Conservation (phyloP, 1,140 invertebrate genomes). For the Drosophila tsacasi region DNA sequence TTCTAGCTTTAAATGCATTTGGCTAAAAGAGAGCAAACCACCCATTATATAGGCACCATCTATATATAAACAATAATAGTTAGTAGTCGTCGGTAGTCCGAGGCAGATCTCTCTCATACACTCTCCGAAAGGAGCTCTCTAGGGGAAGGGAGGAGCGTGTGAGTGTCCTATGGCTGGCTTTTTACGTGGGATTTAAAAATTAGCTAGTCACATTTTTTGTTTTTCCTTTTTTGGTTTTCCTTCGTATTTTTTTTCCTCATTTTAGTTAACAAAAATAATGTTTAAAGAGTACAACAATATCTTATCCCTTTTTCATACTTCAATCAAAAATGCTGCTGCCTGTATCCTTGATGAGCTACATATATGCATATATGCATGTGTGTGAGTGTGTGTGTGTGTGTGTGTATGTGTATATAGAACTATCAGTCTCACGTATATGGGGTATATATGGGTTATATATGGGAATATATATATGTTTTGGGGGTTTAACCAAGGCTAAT, state of each 20-base stretch:
- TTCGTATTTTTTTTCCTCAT: not conserved
- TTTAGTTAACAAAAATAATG: conserved; percentile 61
- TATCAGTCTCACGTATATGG: conserved; percentile 84
- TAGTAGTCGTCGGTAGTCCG: conserved; percentile 29
- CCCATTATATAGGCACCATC: conserved; percentile 44
- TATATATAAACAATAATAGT: conserved; percentile 22
- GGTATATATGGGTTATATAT: conserved; percentile 10
- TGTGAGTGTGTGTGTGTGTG: not conserved
- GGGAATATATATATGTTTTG: conserved; percentile 6
- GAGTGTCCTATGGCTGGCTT: conserved; percentile 1
- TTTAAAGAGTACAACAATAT: conserved; percentile 40
- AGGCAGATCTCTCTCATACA: conserved; percentile 3
- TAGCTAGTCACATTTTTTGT: conserved; percentile 59
- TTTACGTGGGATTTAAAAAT: conserved; percentile 50
- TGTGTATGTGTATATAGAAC: conserved; percentile 69
- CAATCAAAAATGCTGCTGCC: conserved; percentile 14
- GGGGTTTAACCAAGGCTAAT: conserved; percentile 40
- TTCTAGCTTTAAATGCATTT: conserved; percentile 31
- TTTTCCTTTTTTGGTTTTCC: not conserved
- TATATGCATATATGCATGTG: conserved; percentile 23
- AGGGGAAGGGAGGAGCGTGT: not conserved
- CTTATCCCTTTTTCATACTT: conserved; percentile 26
- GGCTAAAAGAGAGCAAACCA: conserved; percentile 13
- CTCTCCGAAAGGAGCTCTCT: conserved; percentile 18
- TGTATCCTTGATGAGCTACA: conserved; percentile 71